Percentiles rank a stretch among this genome's conserved stretches.
phyloP scores from a whole-genome alignment of 2,888 invertebrate genomes.

The Brachynemurus nebulosus region DNA sequence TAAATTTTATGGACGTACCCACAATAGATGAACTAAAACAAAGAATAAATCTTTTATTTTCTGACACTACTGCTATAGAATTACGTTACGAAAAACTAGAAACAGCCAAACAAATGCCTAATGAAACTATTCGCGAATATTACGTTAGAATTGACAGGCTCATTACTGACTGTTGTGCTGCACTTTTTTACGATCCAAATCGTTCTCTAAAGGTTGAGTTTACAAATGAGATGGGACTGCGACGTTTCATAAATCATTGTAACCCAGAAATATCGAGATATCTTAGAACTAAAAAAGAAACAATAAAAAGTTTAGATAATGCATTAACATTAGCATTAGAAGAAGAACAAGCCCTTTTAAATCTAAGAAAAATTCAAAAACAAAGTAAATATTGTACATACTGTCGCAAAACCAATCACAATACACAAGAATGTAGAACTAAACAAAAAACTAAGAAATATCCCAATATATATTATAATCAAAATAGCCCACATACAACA shows the following conservation, averaged over 20 bases:
- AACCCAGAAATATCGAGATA: neutral
- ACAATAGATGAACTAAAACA: neutral
- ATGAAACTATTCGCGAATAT: neutral
- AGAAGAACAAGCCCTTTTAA: neutral
- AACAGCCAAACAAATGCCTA: neutral
- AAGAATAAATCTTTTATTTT: neutral
- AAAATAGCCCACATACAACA: neutral
- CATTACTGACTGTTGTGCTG: neutral
- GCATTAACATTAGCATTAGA: neutral
- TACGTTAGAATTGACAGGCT: neutral
- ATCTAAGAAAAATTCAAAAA: neutral
- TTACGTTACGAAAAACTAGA: neutral
- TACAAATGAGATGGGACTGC: neutral
- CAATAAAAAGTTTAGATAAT: neutral
- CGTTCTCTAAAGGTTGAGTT: neutral
- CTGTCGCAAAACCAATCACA: neutral
- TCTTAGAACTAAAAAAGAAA: neutral
- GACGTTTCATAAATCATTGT: conserved; percentile 1
- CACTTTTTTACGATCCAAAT: neutral
- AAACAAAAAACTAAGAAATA: neutral
- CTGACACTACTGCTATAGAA: neutral
- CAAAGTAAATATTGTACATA: neutral
- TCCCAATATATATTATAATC: neutral
- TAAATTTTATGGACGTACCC: neutral
- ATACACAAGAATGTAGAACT: neutral